Evolutionary conservation across 2,797 vertebrate species (phyloP).

Genomic region (Platyrinchus mystaceus): DNA sequence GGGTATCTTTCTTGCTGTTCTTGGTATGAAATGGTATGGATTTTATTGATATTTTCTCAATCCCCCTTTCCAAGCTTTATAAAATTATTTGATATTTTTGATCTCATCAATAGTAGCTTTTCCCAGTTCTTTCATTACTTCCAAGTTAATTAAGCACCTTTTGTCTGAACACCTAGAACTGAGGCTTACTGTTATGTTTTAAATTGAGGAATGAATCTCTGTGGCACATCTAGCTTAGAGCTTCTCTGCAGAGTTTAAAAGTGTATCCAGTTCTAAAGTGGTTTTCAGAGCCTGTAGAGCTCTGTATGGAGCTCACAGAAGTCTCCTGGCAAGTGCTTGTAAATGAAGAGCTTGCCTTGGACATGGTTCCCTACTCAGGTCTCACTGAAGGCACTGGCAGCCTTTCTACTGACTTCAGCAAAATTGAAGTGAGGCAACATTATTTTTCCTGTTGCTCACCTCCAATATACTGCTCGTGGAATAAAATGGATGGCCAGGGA

Average conservation of each 20-base stretch:
- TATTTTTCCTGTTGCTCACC: background rate
- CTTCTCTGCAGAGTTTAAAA: background rate
- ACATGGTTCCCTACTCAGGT: background rate
- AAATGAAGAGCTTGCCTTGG: background rate
- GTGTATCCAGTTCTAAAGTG: background rate
- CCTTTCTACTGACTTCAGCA: background rate
- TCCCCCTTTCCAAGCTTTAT: background rate
- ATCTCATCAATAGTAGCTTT: background rate
- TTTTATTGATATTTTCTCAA: background rate
- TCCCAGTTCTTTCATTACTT: background rate
- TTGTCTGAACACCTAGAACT: background rate
- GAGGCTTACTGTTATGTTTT: background rate
- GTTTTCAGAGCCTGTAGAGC: background rate
- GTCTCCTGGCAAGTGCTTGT: background rate
- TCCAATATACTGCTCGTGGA: accelerated
- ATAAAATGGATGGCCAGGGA: background rate
- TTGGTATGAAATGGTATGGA: background rate
- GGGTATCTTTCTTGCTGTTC: background rate
- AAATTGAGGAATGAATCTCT: background rate
- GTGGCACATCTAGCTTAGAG: background rate
- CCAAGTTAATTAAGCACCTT: background rate
- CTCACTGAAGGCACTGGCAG: background rate
- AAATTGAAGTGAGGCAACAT: background rate
- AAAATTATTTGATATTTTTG: background rate
- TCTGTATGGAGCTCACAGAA: background rate